A percentile compares a stretch with the other conserved stretches of the same genome.
phyloP scores from a whole-genome alignment of 2,113 vertebrate genomes.

The Piprites chloris region DNA sequence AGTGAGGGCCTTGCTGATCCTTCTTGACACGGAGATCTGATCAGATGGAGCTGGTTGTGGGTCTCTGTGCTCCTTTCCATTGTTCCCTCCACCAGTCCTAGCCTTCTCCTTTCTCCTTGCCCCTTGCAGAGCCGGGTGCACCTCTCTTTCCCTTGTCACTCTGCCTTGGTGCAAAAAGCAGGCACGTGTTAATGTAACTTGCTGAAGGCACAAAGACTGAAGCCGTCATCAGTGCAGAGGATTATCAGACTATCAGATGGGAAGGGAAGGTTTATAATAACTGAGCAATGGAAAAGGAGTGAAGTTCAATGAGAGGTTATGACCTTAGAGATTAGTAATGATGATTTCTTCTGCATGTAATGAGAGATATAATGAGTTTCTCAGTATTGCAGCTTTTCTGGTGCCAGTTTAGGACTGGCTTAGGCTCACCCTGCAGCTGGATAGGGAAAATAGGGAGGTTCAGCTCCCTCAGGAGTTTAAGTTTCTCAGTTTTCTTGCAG shows the following conservation, averaged over 20 bases:
- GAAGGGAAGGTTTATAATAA: neutral
- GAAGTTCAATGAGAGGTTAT: conserved; percentile 1
- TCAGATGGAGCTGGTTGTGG: neutral
- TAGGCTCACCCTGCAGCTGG: neutral
- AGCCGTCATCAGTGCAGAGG: neutral
- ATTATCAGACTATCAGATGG: neutral
- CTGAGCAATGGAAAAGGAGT: neutral
- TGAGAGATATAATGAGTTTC: neutral
- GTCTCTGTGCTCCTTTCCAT: neutral
- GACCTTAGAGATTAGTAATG: neutral
- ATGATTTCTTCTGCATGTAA: neutral
- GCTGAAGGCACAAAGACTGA: neutral
- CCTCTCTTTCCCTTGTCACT: neutral
- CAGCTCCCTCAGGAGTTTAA: neutral
- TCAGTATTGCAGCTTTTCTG: neutral
- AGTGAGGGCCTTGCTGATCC: neutral
- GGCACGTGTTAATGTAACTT: neutral
- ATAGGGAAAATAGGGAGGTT: neutral
- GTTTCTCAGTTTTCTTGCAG: neutral
- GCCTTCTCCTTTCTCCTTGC: neutral
- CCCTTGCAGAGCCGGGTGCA: neutral
- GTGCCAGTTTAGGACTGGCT: neutral
- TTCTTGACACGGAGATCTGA: fast-evolving
- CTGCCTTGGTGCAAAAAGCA: neutral
- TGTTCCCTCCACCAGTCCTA: neutral